Evolutionary conservation across 2,113 vertebrate genomes (phyloP).

Genomic region (Phylloscopus whistleri): DNA sequence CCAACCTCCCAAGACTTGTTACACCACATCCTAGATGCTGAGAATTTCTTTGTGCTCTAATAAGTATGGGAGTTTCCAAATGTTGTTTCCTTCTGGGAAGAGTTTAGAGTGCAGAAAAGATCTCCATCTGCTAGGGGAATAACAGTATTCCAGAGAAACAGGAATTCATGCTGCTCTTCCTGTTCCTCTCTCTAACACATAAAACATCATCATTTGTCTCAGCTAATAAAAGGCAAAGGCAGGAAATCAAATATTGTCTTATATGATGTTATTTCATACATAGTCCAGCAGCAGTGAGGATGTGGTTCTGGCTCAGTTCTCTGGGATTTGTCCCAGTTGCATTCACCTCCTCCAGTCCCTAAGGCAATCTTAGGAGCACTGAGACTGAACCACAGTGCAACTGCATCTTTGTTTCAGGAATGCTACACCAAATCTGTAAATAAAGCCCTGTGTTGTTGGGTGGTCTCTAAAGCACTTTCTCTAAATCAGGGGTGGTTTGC

Average conservation of each 20-base stretch:
- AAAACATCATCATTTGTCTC: neutral
- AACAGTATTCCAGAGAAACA: neutral
- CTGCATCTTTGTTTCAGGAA: neutral
- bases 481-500: neutral
- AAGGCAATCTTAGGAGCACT: neutral
- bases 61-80: constrained; percentile 13
- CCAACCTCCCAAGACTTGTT: neutral
- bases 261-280: neutral
- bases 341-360: neutral
- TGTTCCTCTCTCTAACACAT: neutral
- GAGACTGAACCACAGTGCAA: neutral
- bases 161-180: constrained; percentile 11
- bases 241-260: constrained; percentile 4
- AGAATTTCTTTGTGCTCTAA: constrained; percentile 4
- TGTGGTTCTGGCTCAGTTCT: neutral
- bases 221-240: constrained; percentile 35
- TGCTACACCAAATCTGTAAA: neutral
- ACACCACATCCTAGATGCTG: neutral
- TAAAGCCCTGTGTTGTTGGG: neutral
- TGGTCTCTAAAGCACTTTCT: neutral
- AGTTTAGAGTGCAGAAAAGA: neutral
- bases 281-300: neutral
- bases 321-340: neutral
- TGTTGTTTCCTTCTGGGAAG: constrained; percentile 41
- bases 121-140: neutral